Base-by-base conservation (phyloP, 2,888 invertebrate genomes). In the Erebia ligea region DNA sequence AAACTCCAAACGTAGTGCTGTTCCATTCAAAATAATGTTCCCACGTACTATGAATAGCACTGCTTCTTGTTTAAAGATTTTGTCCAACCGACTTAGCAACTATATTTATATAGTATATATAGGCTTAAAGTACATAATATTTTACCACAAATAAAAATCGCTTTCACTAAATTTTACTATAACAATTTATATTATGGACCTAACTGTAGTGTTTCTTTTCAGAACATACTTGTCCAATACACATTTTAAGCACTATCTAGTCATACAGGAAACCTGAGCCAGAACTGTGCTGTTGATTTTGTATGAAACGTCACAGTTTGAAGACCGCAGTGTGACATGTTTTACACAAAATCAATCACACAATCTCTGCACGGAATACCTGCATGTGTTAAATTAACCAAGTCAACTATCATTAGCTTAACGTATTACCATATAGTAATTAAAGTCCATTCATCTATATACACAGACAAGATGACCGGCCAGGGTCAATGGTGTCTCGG, bases 401-500 rank as follows among this genome's bases (percentile, higher is more conserved):
- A 6, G 50, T 50, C n/a, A 50, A 52, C 17, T 52, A 52, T 52
- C 1, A 50, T 50, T 52, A 54, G 19, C 54, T 54, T 78, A 76
- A 42, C 64, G 57, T 71, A 74, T 70, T 67, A 48, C 34, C 58
- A 11, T 52, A 25, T 10, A 58, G 17, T 58, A 64, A 68, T 73
- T 71, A 73, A 76, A 69, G 86, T 88, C 86, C 86, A 84, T 87
- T 84, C 79, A 79, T 81, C 82, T 83, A 84, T 86, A 82, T 84
- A 87, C 86, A 87, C 83, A 79, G 78, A 76, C 71, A 79, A 77
- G 78, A 82, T 73, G 75, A 73, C 76, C 69, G 76, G 82, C 89
- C 85, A 75, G 84, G 86, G 93, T 93, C 93, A 93, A 87, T 91
- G 92, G 79, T 91, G 93, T 75, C 93, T 79, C 6, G 88, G 85